These are phyloP conservation scores for Petrolisthes manimaculis DNA, from an alignment of 2,888 invertebrate genomes.

Conservation along the genomic window DNA sequence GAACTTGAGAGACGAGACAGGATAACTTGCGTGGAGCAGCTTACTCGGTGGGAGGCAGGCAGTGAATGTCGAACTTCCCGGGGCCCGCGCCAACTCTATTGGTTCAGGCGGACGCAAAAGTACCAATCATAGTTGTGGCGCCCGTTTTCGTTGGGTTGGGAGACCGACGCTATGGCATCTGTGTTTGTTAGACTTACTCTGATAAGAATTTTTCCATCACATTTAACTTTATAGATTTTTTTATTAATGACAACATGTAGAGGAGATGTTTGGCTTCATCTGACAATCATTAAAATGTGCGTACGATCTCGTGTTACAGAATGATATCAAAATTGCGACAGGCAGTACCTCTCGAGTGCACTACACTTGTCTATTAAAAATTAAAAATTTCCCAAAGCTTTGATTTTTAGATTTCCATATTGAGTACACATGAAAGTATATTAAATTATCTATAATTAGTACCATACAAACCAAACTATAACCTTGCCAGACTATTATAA, in stretches of 20 bases:
- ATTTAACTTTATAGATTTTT: not conserved
- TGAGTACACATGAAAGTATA: conserved; percentile 4
- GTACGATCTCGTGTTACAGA: conserved; percentile 1
- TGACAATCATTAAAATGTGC: not conserved
- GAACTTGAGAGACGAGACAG: not conserved
- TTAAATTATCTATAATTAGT: conserved; percentile 34
- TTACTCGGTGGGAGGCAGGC: too few relatives aligned
- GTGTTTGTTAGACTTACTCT: conserved; percentile 63
- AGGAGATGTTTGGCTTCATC: conserved; percentile 31
- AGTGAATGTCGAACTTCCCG: too few relatives aligned
- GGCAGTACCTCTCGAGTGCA: conserved; percentile 19
- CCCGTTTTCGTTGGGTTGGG: conserved; percentile 62
- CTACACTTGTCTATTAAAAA: conserved; percentile 42
- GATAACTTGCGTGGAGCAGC: too few relatives aligned
- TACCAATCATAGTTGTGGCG: conserved; percentile 32
- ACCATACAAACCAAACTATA: not conserved
- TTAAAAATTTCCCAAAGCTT: conserved; percentile 21
- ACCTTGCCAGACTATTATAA: not conserved
- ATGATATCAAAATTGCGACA: conserved; percentile 21
- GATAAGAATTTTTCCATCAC: conserved; percentile 23
- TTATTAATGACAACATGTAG: not conserved
- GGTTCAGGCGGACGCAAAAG: conserved; percentile 53
- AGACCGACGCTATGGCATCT: conserved; percentile 35
- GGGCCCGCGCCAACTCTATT: too few relatives aligned
- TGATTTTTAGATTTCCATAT: not conserved